Conservation (phyloP, 35 echinoderm and acorn worm species). For the Holothuria glaberrima region DNA sequence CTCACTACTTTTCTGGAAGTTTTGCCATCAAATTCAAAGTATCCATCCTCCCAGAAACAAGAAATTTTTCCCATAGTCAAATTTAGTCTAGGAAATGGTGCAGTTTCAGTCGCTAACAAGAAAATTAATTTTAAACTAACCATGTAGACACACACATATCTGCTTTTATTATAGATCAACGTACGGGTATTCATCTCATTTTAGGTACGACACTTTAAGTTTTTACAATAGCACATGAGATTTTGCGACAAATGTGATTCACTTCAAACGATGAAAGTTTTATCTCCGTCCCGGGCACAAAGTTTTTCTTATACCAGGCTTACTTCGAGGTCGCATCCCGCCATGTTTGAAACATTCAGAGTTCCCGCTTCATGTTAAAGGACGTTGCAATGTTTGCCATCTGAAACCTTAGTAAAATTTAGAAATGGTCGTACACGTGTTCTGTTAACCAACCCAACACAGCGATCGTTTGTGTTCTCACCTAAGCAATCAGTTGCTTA, state of each 20-base stretch:
- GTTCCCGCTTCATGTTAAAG: no score
- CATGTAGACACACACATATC: neutral
- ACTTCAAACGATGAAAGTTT: neutral
- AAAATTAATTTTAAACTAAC: no score
- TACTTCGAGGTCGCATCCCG: neutral
- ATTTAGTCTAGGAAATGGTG: constrained; percentile 5
- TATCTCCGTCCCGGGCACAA: neutral
- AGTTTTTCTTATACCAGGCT: neutral
- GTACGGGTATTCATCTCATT: neutral
- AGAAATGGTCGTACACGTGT: no score
- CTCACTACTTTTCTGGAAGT: neutral
- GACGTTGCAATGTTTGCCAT: no score
- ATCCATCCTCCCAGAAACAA: neutral
- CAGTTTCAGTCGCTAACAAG: neutral
- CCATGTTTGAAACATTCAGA: no score
- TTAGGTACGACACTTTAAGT: neutral
- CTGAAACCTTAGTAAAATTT: no score
- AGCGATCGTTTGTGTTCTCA: no score
- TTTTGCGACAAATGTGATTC: neutral
- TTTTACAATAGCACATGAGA: neutral
- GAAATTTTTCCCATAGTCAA: neutral
- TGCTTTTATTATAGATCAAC: constrained; percentile 7
- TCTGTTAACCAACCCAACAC: no score
- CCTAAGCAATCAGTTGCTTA: no score
- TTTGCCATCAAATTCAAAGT: constrained; percentile 1